Conservation (phyloP, 2,888 invertebrate species). For the Erpobdella octoculata region DNA sequence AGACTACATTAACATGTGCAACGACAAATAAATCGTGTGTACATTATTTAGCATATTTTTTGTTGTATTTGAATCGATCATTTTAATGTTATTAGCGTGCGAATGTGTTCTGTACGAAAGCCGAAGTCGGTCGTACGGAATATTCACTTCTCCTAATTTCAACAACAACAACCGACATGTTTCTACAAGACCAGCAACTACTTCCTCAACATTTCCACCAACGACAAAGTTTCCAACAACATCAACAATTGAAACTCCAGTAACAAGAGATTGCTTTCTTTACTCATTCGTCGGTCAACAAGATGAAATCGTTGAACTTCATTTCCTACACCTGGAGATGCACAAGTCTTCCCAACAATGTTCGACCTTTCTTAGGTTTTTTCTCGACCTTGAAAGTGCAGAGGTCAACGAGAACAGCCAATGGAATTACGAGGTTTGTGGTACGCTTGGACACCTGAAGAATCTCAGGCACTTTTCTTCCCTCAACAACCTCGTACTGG, state of each 20-base stretch:
- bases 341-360: slow-evolving; percentile 47
- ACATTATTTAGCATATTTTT: too few species aligned
- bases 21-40: too few species aligned
- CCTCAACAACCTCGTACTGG: slow-evolving; percentile 45
- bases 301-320: slow-evolving; percentile 72
- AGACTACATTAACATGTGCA: too few species aligned
- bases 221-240: too few species aligned
- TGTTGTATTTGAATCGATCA: too few species aligned
- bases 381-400: slow-evolving; percentile 45
- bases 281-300: slow-evolving; percentile 73
- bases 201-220: too few species aligned
- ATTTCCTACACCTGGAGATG: slow-evolving; percentile 71
- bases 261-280: slow-evolving; percentile 66
- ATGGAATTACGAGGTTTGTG: slow-evolving; percentile 45
- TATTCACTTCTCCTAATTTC: slow-evolving; percentile 75
- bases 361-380: slow-evolving; percentile 45
- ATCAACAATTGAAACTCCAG: too few species aligned
- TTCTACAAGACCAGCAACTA: slow-evolving; percentile 42
- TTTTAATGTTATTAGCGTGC: slow-evolving; percentile 74
- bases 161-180: slow-evolving; percentile 68
- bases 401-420: slow-evolving; percentile 46
- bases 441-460: slow-evolving; percentile 36
- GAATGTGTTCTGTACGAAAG: slow-evolving; percentile 74
- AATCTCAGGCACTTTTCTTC: slow-evolving; percentile 45
- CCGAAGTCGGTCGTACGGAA: slow-evolving; percentile 71